These are phyloP conservation scores for Neodiprion fabricii DNA, from an alignment of 1,140 invertebrate genomes.

Conservation along the genomic window DNA sequence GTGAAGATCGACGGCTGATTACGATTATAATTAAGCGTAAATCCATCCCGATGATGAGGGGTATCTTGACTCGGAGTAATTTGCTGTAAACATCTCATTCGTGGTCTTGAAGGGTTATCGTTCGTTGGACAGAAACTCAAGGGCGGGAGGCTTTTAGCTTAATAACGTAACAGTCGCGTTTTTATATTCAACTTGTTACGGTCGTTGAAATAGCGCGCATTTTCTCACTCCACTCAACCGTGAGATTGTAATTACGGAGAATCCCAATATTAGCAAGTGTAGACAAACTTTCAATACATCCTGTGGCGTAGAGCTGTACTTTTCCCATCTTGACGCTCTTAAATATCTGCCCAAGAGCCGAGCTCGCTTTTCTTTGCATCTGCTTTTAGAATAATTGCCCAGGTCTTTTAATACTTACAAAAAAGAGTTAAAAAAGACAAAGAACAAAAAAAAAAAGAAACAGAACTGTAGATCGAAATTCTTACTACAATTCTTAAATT, in stretches of 20 bases:
- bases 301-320: neutral
- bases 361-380: neutral
- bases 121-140: conserved; percentile 11
- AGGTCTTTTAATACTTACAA: neutral
- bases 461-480: neutral
- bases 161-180: conserved; percentile 33
- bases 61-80: conserved; percentile 1
- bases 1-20: neutral
- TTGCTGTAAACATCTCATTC: conserved; percentile 9
- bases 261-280: conserved; percentile 32
- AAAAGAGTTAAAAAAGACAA: neutral
- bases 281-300: conserved; percentile 20
- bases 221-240: neutral
- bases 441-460: neutral
- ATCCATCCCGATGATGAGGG: neutral
- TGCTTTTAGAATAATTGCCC: neutral
- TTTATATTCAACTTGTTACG: neutral
- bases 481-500: neutral
- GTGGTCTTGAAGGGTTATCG: neutral
- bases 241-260: conserved; percentile 32
- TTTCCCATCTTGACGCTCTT: neutral
- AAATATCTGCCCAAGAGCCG: neutral
- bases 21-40: neutral
- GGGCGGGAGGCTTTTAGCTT: conserved; percentile 34
- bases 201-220: neutral